A percentile compares a stretch with the other conserved stretches of the same genome.
These are phyloP conservation scores for Romanogobio albipinnatus DNA, from an alignment of 2,113 vertebrate species.

Conservation along the genomic window DNA sequence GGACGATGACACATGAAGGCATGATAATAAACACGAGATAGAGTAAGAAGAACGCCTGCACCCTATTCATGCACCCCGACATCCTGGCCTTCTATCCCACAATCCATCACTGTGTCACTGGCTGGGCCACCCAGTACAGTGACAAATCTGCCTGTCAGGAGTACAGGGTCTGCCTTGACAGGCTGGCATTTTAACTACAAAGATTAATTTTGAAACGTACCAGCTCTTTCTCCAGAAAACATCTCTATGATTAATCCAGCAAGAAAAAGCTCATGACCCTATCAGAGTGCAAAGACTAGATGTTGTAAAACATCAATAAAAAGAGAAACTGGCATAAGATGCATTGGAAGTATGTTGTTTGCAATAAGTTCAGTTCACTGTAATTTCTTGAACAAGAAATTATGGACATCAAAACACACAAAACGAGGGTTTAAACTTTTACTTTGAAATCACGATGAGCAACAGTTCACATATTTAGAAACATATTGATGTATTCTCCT, in stretches of 20 bases:
- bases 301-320: conserved; percentile 9
- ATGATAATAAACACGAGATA: conserved; percentile 40
- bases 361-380: not conserved
- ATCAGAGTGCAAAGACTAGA: conserved; percentile 20
- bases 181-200: conserved; percentile 64
- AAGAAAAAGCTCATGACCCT: conserved; percentile 26
- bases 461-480: no score
- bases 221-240: conserved; percentile 30
- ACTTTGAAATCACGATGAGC: no score
- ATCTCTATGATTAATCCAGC: conserved; percentile 47
- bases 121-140: conserved; percentile 59
- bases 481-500: no score
- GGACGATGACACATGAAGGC: conserved; percentile 45
- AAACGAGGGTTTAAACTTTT: no score
- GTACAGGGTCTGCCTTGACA: conserved; percentile 55
- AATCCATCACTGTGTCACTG: conserved; percentile 70
- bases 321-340: not conserved
- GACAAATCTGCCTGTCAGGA: conserved; percentile 71
- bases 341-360: not conserved
- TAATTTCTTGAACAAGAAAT: no score
- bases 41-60: not conserved
- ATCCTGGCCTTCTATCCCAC: conserved; percentile 61
- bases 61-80: conserved; percentile 30
- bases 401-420: no score
- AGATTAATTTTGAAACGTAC: conserved; percentile 59